Base-by-base conservation (phyloP, 1,140 invertebrate genomes). In the Heliconius hermathena region DNA sequence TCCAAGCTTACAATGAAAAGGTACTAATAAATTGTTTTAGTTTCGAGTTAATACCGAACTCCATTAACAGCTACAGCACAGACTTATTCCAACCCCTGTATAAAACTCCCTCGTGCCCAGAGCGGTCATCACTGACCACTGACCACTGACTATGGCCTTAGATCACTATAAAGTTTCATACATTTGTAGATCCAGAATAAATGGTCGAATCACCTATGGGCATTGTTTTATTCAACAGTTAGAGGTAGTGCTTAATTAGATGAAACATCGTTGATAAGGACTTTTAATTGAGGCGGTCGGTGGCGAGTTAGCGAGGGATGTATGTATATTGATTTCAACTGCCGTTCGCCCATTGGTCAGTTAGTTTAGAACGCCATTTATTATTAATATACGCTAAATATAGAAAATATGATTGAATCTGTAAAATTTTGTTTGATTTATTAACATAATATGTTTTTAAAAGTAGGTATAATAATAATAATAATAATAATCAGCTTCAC, bases 201-300 rank as follows among this genome's bases (percentile, higher is more conserved):
- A n/a, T 88, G 88, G 85, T 84, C 29, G 75, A 72, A 78, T 73
- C 81, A 73, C 80, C 79, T 74, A 76, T 74, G 83, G 87, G 87
- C 90, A 86, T 92, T 92, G 90, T 90, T 90, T 93, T 91, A 94
- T 93, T 92, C 90, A 93, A 82, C 81, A 80, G 84, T 82, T 81
- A 90, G 88, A 89, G 89, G 84, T 86, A 86, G 83, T 90, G 36
- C 71, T 72, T 90, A 91, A 92, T 93, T 90, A 89, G 89, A 93
- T 93, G 90, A 91, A 91, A 89, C 89, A 90, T 89, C 85, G 90
- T 91, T 90, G 89, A 92, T 90, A 90, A 89, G 88, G 81, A 83
- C 83, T 89, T 89, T 90, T 91, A 91, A 91, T 91, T 82, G 83
- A 79, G 73, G 70, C 82, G 75, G 74, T 79, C 81, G 78, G 85